These are phyloP conservation scores for Hemithea aestivaria DNA, from an alignment of 2,888 invertebrate genomes.

Conservation along the genomic window DNA sequence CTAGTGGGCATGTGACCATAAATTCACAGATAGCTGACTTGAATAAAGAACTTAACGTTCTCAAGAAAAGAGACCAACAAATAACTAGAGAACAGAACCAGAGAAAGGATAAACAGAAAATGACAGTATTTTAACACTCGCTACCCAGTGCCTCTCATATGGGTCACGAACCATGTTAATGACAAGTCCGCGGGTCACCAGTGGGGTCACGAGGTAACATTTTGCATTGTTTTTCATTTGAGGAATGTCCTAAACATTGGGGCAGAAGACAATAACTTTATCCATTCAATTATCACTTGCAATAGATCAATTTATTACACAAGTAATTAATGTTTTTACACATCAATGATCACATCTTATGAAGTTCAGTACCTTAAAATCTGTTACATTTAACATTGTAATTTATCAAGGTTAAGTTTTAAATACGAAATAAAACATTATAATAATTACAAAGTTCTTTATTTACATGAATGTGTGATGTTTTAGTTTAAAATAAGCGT, in stretches of 20 bases:
- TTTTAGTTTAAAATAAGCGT: conserved; percentile 79
- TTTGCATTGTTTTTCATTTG: too few species aligned
- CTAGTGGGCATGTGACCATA: conserved; percentile 81
- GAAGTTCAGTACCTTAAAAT: too few species aligned
- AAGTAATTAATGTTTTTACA: too few species aligned
- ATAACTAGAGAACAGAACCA: conserved; percentile 84
- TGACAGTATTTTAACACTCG: conserved; percentile 82
- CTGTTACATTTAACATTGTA: too few species aligned
- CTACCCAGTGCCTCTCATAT: too few species aligned
- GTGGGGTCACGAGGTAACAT: too few species aligned
- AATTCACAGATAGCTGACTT: conserved; percentile 80
- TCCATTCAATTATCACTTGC: too few species aligned
- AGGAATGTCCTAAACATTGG: too few species aligned
- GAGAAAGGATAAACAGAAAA: conserved; percentile 85
- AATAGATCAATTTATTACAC: not conserved
- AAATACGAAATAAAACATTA: conserved; percentile 40
- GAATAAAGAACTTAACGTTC: conserved; percentile 78
- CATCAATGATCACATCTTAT: too few species aligned
- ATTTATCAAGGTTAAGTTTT: not conserved
- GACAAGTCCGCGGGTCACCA: too few species aligned
- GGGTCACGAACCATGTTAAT: too few species aligned
- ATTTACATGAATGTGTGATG: conserved; percentile 74
- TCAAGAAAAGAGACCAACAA: conserved; percentile 80
- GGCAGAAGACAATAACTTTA: too few species aligned
- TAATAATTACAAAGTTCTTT: conserved; percentile 72